These are phyloP conservation scores for fruit fly (Drosophila melanogaster) DNA, from an alignment of 1,140 invertebrate genomes.

Conservation along the genomic window DNA sequence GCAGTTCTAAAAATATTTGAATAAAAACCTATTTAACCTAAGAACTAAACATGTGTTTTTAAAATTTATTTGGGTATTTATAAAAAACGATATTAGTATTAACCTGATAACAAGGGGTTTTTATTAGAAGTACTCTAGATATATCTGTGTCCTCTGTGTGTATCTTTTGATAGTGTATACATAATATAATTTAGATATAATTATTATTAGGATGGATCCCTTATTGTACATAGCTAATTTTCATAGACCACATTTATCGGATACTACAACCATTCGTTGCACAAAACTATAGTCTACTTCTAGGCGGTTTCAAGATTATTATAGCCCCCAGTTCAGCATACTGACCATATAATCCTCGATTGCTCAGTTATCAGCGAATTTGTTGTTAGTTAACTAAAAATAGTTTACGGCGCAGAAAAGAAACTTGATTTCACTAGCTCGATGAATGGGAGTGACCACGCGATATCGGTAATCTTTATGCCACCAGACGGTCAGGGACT, in stretches of 20 bases:
- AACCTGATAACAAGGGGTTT: no score
- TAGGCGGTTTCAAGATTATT: neutral
- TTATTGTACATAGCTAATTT: neutral
- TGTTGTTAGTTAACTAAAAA: slow-evolving; percentile 37
- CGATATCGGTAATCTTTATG: slow-evolving; percentile 38
- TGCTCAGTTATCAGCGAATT: slow-evolving; percentile 1
- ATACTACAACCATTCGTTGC: neutral
- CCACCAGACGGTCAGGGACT: slow-evolving; percentile 19
- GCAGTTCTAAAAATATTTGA: neutral
- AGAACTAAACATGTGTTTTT: neutral
- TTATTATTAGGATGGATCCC: neutral
- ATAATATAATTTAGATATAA: no score
- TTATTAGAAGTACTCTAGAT: no score
- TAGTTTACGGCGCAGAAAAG: slow-evolving; percentile 43
- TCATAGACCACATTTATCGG: neutral
- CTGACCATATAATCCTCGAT: slow-evolving; percentile 3
- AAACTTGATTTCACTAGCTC: slow-evolving; percentile 29
- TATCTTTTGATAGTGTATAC: no score
- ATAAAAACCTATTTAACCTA: neutral
- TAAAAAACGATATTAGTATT: no score
- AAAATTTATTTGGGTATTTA: neutral
- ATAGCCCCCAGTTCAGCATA: neutral
- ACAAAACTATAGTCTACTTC: slow-evolving; percentile 8
- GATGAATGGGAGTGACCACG: slow-evolving; percentile 23
- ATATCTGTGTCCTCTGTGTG: no score